Evolutionary conservation across 2,797 vertebrate genomes (phyloP).

Genomic region (Phylloscopus collybita): DNA sequence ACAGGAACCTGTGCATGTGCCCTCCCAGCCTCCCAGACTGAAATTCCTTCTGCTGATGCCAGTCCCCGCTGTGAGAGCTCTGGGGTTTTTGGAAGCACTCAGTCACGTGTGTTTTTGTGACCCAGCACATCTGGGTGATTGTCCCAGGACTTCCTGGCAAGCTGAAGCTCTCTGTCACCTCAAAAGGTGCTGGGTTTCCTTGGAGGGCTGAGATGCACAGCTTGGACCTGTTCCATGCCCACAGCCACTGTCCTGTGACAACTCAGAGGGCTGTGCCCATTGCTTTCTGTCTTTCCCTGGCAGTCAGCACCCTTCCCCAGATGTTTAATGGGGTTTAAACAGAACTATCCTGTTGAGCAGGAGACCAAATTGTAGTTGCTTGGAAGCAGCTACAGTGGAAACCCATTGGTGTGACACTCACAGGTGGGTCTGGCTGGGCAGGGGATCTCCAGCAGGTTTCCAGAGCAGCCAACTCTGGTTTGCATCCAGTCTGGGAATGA

Average conservation of each 20-base stretch:
- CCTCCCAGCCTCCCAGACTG: background rate
- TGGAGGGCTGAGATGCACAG: background rate
- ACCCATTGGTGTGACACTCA: background rate
- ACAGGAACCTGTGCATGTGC: background rate
- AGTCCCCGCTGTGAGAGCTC: background rate
- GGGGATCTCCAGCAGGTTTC: background rate
- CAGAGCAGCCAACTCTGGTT: background rate
- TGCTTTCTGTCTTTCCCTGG: background rate
- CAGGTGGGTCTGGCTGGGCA: background rate
- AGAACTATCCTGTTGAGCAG: background rate
- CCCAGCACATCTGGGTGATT: background rate
- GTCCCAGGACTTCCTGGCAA: background rate
- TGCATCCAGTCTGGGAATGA: background rate
- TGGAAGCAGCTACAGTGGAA: background rate
- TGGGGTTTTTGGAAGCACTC: background rate
- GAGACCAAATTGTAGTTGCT: background rate
- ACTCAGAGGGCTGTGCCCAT: background rate
- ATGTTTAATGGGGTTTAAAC: background rate
- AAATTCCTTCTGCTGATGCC: background rate
- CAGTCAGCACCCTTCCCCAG: background rate
- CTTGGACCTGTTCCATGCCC: background rate
- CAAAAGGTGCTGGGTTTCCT: background rate
- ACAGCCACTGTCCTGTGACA: background rate
- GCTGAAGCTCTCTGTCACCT: background rate
- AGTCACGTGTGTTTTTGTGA: fast-evolving